Evolutionary conservation across 2,888 invertebrate genomes (phyloP).

Genomic region (Mongoloraphidia duomilia): DNA sequence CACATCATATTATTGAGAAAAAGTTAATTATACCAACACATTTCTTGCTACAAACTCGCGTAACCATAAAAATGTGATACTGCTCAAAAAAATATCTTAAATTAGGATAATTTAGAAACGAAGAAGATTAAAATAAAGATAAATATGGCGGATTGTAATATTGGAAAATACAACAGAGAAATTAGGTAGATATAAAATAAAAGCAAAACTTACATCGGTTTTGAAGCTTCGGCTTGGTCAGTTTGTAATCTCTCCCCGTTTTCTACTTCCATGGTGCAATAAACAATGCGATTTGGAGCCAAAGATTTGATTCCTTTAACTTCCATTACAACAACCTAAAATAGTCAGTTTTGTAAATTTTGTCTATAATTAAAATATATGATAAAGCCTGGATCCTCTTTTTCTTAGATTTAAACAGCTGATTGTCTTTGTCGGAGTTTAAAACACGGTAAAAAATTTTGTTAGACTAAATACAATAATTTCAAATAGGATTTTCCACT

Average conservation of each 20-base stretch:
- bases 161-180: background rate
- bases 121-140: background rate
- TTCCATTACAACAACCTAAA: conserved; percentile 95
- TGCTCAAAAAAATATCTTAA: background rate
- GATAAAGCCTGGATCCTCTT: too few relatives aligned
- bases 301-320: conserved; percentile 95
- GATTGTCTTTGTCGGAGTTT: too few relatives aligned
- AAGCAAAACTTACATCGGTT: conserved; percentile 64
- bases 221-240: conserved; percentile 97
- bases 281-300: conserved; percentile 93
- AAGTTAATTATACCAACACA: too few relatives aligned
- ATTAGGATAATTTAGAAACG: conserved; percentile 1
- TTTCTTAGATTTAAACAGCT: too few relatives aligned
- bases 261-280: conserved; percentile 99
- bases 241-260: conserved; percentile 98
- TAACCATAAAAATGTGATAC: too few relatives aligned
- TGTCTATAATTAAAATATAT: conserved; percentile 5
- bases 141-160: background rate
- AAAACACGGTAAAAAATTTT: too few relatives aligned
- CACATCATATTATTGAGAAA: too few relatives aligned
- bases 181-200: background rate
- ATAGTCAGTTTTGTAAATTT: conserved; percentile 15
- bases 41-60: too few relatives aligned
- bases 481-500: too few relatives aligned
- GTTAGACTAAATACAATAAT: too few relatives aligned